Evolutionary conservation across 2,113 vertebrate species (phyloP).

Genomic region (Microtus montanus): DNA sequence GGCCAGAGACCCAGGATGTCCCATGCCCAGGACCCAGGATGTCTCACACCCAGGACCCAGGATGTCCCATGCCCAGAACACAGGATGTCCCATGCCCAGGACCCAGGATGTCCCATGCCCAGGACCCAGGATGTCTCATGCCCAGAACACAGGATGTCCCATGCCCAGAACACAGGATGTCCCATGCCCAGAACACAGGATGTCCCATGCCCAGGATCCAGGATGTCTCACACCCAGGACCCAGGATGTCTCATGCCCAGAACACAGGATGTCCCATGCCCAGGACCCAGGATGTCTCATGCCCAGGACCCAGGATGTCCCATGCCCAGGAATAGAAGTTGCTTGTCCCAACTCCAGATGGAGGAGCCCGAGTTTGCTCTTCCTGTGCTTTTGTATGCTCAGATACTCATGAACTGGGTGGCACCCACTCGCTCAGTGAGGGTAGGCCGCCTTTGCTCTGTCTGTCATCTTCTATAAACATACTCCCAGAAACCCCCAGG

Average conservation of each 20-base stretch:
- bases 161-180: too few species aligned
- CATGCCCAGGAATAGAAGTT: too few species aligned
- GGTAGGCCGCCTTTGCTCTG: neutral
- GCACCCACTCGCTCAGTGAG: accelerated
- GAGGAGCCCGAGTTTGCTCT: accelerated
- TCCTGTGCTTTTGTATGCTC: neutral
- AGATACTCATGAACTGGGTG: too few species aligned
- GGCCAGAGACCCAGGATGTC: neutral
- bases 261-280: accelerated
- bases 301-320: too few species aligned
- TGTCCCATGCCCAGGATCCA: too few species aligned
- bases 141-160: neutral
- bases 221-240: accelerated
- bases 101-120: too few species aligned
- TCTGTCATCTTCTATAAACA: neutral
- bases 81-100: too few species aligned
- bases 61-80: too few species aligned
- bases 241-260: too few species aligned
- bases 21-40: too few species aligned
- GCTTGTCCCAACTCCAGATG: neutral
- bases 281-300: neutral
- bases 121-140: too few species aligned
- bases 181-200: accelerated
- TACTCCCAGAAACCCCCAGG: neutral
- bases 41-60: too few species aligned